Percentiles rank a stretch among this genome's conserved stretches.
Conservation (phyloP, 2,113 vertebrate species). For the Phyllostomus discolor region DNA sequence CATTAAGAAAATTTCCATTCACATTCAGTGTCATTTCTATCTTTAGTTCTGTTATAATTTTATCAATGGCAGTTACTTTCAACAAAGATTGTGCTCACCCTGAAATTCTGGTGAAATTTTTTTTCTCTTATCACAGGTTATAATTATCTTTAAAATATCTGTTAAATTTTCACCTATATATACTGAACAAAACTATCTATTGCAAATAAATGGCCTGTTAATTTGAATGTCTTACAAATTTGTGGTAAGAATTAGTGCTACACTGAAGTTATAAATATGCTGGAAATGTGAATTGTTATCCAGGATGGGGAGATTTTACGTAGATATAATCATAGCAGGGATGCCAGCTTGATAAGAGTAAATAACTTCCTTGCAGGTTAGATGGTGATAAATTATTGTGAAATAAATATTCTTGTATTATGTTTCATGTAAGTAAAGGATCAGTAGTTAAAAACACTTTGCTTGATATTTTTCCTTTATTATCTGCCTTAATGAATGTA, state of each 20-base stretch:
- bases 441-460: not conserved
- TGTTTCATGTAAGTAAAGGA: not conserved
- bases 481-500: not conserved
- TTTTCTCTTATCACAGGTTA: not conserved
- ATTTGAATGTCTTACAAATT: slow-evolving; percentile 22
- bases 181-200: not conserved
- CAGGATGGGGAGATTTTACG: not conserved
- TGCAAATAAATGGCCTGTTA: not conserved
- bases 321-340: not conserved
- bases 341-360: not conserved
- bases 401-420: not conserved
- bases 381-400: not conserved
- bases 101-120: not conserved
- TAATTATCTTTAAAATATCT: not conserved
- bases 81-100: not conserved
- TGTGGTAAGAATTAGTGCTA: not conserved
- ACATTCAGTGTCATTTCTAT: not conserved
- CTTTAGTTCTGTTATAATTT: slow-evolving; percentile 10
- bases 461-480: not conserved
- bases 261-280: not conserved
- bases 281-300: not conserved
- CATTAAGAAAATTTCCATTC: not conserved
- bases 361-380: not conserved
- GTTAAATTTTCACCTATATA: not conserved
- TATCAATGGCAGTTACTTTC: slow-evolving; percentile 24